phyloP scores from a whole-genome alignment of 2,797 vertebrate species.

The Periophthalmus magnuspinnatus region DNA sequence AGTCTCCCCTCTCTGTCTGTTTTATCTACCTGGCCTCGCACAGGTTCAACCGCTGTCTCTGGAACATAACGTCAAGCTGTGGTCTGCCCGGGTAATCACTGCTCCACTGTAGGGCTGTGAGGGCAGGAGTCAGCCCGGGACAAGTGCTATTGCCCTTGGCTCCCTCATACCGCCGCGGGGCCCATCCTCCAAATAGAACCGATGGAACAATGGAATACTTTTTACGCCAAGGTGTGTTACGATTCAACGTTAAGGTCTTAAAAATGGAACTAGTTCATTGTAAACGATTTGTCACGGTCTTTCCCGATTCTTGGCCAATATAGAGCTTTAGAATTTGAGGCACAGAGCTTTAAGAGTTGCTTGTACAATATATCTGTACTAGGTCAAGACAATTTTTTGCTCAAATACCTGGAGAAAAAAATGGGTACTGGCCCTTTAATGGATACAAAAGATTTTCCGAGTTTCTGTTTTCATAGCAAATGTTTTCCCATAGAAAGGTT shows the following conservation, averaged over 20 bases:
- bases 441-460: neutral
- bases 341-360: no score
- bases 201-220: neutral
- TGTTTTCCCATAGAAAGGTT: neutral
- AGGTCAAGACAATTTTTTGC: no score
- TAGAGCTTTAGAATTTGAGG: no score
- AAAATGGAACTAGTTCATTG: no score
- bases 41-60: conserved; percentile 31
- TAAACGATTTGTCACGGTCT: no score
- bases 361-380: no score
- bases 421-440: no score
- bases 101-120: conserved; percentile 18
- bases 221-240: neutral
- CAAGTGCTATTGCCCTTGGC: conserved; percentile 12
- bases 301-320: no score
- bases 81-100: conserved; percentile 11
- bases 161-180: conserved; percentile 18
- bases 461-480: neutral
- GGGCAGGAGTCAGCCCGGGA: conserved; percentile 24
- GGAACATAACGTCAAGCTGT: conserved; percentile 21
- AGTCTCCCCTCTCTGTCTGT: conserved; percentile 23
- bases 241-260: neutral
- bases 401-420: no score
- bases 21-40: conserved; percentile 30
- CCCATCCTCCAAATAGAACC: neutral